Conservation (phyloP, 2,113 vertebrate species). For the Hypocryptadius cinnamomeus region DNA sequence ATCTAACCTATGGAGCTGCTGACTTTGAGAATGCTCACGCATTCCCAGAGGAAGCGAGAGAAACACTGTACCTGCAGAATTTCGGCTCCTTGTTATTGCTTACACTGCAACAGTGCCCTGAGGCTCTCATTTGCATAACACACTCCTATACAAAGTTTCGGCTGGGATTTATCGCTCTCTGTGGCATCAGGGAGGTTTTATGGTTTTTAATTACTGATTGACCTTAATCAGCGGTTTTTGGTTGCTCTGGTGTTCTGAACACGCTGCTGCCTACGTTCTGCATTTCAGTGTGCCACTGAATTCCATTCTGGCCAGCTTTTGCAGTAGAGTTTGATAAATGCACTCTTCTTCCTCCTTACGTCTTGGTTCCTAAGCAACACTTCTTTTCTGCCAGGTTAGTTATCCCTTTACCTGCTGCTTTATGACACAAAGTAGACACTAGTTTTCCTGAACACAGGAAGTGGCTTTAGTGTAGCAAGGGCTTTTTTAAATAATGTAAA, state of each 20-base stretch:
- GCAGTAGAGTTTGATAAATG: not conserved
- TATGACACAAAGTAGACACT: not conserved
- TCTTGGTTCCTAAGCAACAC: not conserved
- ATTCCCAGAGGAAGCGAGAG: not conserved
- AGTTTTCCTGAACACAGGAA: not conserved
- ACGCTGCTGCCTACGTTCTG: not conserved
- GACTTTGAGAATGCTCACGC: not conserved
- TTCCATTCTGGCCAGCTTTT: not conserved
- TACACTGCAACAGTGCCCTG: not conserved
- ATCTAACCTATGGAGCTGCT: not conserved
- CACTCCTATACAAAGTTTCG: not conserved
- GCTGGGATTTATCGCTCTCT: not conserved
- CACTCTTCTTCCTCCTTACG: not conserved
- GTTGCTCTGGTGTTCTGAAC: not conserved
- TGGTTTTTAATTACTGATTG: not conserved
- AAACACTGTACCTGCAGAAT: not conserved
- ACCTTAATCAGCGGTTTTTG: not conserved
- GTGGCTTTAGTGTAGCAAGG: not conserved
- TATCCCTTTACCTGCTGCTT: not conserved
- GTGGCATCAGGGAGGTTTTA: not conserved
- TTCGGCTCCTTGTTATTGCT: not conserved
- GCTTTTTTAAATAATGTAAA: not conserved
- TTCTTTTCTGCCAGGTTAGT: not conserved
- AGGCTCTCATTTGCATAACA: constrained; percentile 1
- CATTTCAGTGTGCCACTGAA: not conserved